Evolutionary conservation across 2,797 vertebrate species (phyloP), one percentile per base, ranked within the genome.

Genomic region (Champsocephalus esox): DNA sequence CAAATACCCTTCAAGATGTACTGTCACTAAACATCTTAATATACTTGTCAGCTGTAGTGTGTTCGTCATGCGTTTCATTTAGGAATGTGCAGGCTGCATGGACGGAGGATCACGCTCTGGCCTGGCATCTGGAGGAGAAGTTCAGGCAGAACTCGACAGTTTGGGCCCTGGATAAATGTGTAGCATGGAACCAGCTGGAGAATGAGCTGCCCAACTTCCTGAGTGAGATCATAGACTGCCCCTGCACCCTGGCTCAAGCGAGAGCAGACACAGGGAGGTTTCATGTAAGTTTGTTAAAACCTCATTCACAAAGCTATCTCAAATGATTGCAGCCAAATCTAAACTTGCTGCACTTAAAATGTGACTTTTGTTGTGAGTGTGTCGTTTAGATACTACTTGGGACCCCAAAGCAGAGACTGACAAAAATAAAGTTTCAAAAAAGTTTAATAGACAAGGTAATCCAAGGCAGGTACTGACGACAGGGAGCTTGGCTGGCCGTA

Each of bases 241-340:
- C 98, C 43, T 99, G 98, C 85, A 99, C 97, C 0, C 89, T 99
- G 92, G 96, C 96, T 69, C 98, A 99, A 87, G 96, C 98, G 8
- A 94, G 96, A 54, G 97, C 98, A 0, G 98, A 99, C 92, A 97
- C 96, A 0, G 97, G 98, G 13, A 95, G 98, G 75, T 99, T 98
- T 86, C 97, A 98, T 3, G 98, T 99, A 91, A 94, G 97, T 87
- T 28, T 28, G 6, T 38, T 38, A 38, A 38, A 9, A 38, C 6
- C 34, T 38, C 8, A 7, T 38, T 38, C 34, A 38, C 34, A 38
- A 38, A 38, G 34, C 34, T 38, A 7, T 38, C 8, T 38, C 34
- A 38, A 38, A 38, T 6, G 7, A 38, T 38, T 38, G 8, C 34
- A 38, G 8, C 34, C 34, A 38, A 38, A 9, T 38, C 34, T 38